Conservation (phyloP, 2,113 vertebrate genomes). For the Gallinago media region DNA sequence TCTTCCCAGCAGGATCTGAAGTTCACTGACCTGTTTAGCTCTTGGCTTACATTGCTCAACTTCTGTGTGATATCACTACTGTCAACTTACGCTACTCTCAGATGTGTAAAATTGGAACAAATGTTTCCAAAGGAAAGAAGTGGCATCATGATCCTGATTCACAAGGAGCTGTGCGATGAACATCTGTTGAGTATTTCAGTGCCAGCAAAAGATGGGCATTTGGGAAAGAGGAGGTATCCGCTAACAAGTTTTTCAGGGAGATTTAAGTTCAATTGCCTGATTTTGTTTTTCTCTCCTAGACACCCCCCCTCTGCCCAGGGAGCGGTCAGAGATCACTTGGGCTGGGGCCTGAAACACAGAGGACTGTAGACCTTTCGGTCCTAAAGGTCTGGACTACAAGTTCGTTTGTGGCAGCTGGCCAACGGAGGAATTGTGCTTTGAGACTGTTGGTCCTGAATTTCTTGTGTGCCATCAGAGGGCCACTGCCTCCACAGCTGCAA, state of each 20-base stretch:
- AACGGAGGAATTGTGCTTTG: background rate
- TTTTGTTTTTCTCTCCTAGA: background rate
- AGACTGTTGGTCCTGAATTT: background rate
- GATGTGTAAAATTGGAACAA: background rate
- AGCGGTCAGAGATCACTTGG: background rate
- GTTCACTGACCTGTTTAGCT: background rate
- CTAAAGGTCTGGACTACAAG: background rate
- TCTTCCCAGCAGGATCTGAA: background rate
- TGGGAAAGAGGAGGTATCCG: background rate
- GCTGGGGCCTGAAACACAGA: background rate
- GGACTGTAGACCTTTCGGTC: background rate
- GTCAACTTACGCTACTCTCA: background rate
- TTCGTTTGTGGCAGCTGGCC: background rate
- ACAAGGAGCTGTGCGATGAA: rapidly evolving
- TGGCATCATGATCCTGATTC: background rate
- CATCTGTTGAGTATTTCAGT: background rate
- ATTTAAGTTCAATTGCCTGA: background rate
- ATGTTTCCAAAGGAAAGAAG: background rate
- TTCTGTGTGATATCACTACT: background rate
- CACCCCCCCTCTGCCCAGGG: background rate
- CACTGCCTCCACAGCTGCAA: background rate
- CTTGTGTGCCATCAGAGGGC: background rate
- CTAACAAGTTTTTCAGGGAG: background rate
- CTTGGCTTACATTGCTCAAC: background rate
- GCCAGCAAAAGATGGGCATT: background rate